These are phyloP conservation scores for Neuroterus valhalla DNA, from an alignment of 1,140 invertebrate genomes.

Conservation along the genomic window DNA sequence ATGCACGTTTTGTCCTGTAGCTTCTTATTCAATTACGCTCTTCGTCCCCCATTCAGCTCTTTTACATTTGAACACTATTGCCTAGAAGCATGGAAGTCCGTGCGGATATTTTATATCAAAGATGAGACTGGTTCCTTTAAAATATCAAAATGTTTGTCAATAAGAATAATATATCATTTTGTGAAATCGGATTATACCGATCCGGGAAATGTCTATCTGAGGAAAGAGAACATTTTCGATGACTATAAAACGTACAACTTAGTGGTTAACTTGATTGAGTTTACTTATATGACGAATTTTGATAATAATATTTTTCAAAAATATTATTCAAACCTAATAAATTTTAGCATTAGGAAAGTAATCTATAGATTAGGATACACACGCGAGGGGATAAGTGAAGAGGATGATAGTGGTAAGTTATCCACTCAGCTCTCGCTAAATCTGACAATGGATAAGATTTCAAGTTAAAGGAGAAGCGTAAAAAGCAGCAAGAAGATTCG, in stretches of 20 bases:
- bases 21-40: slow-evolving; percentile 3
- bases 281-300: background rate
- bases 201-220: too few species aligned
- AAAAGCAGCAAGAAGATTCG: background rate
- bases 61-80: slow-evolving; percentile 19
- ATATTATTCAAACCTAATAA: background rate
- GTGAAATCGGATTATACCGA: too few species aligned
- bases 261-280: too few species aligned
- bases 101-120: background rate
- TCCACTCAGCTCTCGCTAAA: slow-evolving; percentile 41
- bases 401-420: slow-evolving; percentile 41
- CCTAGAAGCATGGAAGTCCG: background rate
- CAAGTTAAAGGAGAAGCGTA: background rate
- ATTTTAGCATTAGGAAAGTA: background rate
- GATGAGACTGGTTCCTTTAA: background rate
- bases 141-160: too few species aligned
- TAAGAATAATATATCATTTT: too few species aligned
- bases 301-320: background rate
- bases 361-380: slow-evolving; percentile 28
- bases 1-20: slow-evolving; percentile 4
- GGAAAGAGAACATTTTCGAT: too few species aligned
- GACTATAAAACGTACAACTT: too few species aligned
- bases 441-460: slow-evolving; percentile 53
- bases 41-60: background rate
- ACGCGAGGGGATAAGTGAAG: slow-evolving; percentile 38